phyloP scores from a whole-genome alignment of 2,113 vertebrate species.

The Hippocampus mohnikei region DNA sequence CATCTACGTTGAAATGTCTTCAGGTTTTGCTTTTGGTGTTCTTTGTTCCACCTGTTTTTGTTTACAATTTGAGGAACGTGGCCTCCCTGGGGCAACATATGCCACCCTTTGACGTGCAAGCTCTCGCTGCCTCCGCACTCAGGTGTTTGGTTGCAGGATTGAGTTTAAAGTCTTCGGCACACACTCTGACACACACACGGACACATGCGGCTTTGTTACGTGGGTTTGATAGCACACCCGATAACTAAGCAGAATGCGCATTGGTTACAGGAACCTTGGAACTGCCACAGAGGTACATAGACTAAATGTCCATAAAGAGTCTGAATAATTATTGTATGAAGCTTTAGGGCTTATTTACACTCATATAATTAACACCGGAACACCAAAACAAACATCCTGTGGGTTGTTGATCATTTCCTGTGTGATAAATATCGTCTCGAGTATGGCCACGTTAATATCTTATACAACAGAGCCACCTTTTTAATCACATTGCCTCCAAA shows the following conservation, averaged over 20 bases:
- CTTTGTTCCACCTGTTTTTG: slow-evolving; percentile 34
- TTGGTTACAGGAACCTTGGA: too few species aligned
- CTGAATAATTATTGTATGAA: slow-evolving; percentile 41
- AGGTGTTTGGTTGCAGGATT: slow-evolving; percentile 53
- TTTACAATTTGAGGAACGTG: slow-evolving; percentile 54
- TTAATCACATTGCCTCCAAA: neutral
- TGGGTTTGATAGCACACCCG: too few species aligned
- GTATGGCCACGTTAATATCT: neutral
- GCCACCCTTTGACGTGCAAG: slow-evolving; percentile 45
- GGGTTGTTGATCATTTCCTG: too few species aligned
- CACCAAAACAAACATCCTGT: too few species aligned
- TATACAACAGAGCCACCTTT: neutral
- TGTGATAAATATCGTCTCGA: too few species aligned
- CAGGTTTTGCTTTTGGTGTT: too few species aligned
- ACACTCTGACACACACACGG: neutral
- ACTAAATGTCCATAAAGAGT: neutral
- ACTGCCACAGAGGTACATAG: too few species aligned
- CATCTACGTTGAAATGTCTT: neutral
- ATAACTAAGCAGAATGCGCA: too few species aligned
- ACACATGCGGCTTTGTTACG: slow-evolving; percentile 9
- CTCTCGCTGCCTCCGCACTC: slow-evolving; percentile 43
- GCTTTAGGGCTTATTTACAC: slow-evolving; percentile 18
- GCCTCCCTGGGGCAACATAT: slow-evolving; percentile 33
- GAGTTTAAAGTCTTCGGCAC: slow-evolving; percentile 28
- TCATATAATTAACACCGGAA: neutral